Conservation (phyloP, 2,113 vertebrate species). For the Triplophysa tibetana region DNA sequence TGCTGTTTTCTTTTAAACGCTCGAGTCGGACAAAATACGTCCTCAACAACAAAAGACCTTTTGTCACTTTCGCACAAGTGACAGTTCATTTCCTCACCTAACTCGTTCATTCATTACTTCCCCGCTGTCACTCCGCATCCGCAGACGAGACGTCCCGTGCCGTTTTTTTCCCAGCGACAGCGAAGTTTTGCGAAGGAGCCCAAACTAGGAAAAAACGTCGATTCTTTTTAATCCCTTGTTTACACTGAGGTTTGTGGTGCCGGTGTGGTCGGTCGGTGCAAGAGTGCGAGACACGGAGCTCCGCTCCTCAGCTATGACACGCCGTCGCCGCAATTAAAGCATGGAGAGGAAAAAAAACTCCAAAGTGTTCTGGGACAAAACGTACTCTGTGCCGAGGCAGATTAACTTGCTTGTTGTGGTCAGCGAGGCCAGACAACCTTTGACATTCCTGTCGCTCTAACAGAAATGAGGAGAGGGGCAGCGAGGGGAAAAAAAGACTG, state of each 20-base stretch:
- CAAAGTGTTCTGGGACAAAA: conserved; percentile 48
- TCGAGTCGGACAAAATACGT: background rate
- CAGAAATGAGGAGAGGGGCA: conserved; percentile 46
- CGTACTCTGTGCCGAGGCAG: conserved; percentile 51
- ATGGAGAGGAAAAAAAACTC: conserved; percentile 37
- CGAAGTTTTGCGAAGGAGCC: conserved; percentile 52
- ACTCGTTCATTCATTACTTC: conserved; percentile 34
- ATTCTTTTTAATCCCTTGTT: conserved; percentile 48
- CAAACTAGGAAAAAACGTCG: conserved; percentile 40
- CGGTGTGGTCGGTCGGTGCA: conserved; percentile 38
- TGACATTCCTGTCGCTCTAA: conserved; percentile 78
- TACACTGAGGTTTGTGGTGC: conserved; percentile 44
- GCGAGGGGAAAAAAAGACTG: conserved; percentile 41
- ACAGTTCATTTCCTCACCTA: conserved; percentile 33
- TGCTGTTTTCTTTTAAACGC: conserved; percentile 65
- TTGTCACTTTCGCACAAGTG: conserved; percentile 38
- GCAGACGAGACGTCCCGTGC: conserved; percentile 13
- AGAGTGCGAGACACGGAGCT: conserved; percentile 44
- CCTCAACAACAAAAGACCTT: conserved; percentile 24
- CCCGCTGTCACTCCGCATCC: conserved; percentile 25
- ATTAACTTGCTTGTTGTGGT: conserved; percentile 87
- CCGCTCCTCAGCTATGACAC: conserved; percentile 58
- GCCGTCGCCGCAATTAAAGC: conserved; percentile 60
- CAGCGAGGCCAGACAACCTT: conserved; percentile 91
- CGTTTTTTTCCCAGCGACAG: background rate